Evolutionary conservation across 1,140 invertebrate genomes (phyloP), one percentile per base, ranked within the genome.

Genomic region (Drosophila kanapiae): DNA sequence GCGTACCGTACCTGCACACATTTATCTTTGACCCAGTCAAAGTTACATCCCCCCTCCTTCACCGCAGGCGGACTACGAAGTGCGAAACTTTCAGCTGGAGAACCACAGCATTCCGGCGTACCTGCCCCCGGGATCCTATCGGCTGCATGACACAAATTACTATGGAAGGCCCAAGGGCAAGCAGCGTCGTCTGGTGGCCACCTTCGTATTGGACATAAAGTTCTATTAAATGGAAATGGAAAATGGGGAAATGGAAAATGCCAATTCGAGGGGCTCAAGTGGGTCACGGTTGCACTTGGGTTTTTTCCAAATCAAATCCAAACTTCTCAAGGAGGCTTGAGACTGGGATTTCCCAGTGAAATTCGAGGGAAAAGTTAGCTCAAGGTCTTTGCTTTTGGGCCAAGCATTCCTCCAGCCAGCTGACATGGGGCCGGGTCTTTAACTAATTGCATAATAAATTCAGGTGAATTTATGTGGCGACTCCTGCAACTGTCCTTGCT

Each of bases 381-480:
- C 67, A 68, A 70, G 67, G 63, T 54, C n/a, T 42, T 68, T 42
- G 16, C 29, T 18, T 14, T 29, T 43, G 23, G 23, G 23, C 23
- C 23, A 23, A 23, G 23, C 23, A 23, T 23, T 23, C 23, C 23
- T 47, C 16, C 38, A 23, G 18, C 13, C 60, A n/a, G 23, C 27
- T 10, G 27, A 49, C 8, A 29, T 49, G 14, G 14, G 27, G 1
- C 47, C 10, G 48, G 48, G 77, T 57, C 62, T 90, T 81, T 84
- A 84, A 79, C 80, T 87, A 87, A 91, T 91, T 91, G 87, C 80
- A 79, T 75, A 91, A 91, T 91, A 91, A 91, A 91, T 91, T 91
- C 54, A 45, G 70, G 49, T 53, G 45, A 78, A 87, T 88, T 87
- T 87, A 83, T 88, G 76, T 70, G 54, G 37, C 13, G 33, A 33